Evolutionary conservation across 2,797 vertebrate species (phyloP), one percentile per base, ranked within the genome.

Genomic region (Gymnocypris eckloni): DNA sequence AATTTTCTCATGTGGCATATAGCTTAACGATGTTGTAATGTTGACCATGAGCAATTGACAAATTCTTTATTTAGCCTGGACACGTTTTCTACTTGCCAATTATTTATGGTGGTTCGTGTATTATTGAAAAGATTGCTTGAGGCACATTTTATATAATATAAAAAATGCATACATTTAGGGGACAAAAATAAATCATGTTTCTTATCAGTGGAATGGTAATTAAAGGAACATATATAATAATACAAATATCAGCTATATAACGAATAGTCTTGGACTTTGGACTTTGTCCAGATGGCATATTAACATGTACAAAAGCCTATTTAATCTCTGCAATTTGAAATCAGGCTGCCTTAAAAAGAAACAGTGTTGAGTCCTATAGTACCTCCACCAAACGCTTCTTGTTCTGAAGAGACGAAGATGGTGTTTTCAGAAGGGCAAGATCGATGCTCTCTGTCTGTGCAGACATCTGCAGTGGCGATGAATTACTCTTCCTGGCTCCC

Each of bases 381-480:
- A 70, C 61, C 33, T 15, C 61, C 33, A 67, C 73, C 61, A 28
- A 78, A 77, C 0, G 3, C 54, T 71, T 28, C 76, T 54, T 69
- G 59, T 43, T 41, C 78, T 76, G 61, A 66, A 79, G 48, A 86
- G 79, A 83, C 13, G 41, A 43, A 75, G 54, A 54, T 78, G 59
- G 81, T 28, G 12, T 86, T 52, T 83, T 83, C 79, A 85, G 82
- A 70, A 64, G 75, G 84, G 86, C 75, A 77, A 86, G 87, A 93
- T 94, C 90, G 70, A 93, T 93, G 90, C 82, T 12, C 84, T 72
- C 88, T 87, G 89, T 90, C 90, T 89, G 87, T 90, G 90, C 86
- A 88, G 92, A 91, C 91, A 93, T 94, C 92, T 91, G 92, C 93
- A 93, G 91, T 90, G 93, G 91, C 87, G 81, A 92, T 93, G 90